A percentile compares a stretch with the other conserved stretches of the same genome.
These are phyloP conservation scores for Aphelenchoides fujianensis DNA, from an alignment of 1,140 invertebrate genomes.

Conservation along the genomic window DNA sequence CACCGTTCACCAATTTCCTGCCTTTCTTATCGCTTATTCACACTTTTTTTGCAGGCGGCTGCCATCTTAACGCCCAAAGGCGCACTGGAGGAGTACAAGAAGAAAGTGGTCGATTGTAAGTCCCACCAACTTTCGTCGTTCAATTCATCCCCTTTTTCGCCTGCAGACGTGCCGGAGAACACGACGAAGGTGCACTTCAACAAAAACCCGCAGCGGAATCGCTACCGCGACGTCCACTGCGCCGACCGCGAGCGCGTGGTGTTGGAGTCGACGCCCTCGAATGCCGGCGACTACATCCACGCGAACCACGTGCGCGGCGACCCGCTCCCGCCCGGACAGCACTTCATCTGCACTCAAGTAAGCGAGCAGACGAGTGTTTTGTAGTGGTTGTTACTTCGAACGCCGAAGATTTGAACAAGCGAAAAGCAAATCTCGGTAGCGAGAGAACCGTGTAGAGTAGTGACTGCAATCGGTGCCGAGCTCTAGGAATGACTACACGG, in stretches of 20 bases:
- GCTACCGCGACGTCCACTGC: slow-evolving; percentile 40
- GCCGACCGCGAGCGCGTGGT: slow-evolving; percentile 26
- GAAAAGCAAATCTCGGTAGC: no score
- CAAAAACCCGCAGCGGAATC: slow-evolving; percentile 36
- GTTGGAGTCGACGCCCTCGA: slow-evolving; percentile 16
- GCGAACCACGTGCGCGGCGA: slow-evolving; percentile 28
- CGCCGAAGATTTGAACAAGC: no score
- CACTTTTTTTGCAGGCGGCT: neutral
- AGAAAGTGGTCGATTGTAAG: neutral
- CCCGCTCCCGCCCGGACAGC: neutral
- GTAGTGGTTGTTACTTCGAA: no score
- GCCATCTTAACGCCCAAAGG: neutral
- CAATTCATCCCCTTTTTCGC: neutral
- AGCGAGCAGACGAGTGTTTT: no score
- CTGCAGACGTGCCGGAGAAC: neutral
- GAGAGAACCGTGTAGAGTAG: no score
- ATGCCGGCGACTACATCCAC: slow-evolving; percentile 38
- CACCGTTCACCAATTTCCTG: no score
- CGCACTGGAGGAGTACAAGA: neutral
- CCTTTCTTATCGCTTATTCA: no score
- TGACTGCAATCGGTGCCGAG: no score
- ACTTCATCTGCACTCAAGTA: slow-evolving; percentile 28
- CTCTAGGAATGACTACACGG: no score
- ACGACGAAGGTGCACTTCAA: slow-evolving; percentile 2
- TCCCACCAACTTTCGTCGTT: neutral